phyloP scores from a whole-genome alignment of 2,888 invertebrate genomes.

The Villa cingulata region DNA sequence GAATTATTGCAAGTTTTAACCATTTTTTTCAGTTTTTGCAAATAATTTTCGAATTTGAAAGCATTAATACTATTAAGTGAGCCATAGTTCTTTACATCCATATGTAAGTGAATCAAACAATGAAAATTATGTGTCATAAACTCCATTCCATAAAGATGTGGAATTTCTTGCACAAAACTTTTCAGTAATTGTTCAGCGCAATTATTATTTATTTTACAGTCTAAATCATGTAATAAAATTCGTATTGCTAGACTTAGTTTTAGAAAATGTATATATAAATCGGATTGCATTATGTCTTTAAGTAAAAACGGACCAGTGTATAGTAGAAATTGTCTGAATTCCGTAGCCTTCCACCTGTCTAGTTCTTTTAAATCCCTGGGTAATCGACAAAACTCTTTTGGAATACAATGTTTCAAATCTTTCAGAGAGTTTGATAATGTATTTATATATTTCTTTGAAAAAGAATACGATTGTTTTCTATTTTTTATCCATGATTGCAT shows the following conservation, averaged over 20 bases:
- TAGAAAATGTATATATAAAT: conserved; percentile 14
- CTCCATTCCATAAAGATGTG: conserved; percentile 9
- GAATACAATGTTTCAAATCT: not conserved
- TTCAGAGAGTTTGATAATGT: too few relatives aligned
- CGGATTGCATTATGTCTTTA: not conserved
- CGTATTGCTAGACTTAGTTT: conserved; percentile 10
- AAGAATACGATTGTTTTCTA: not conserved
- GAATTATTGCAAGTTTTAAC: too few relatives aligned
- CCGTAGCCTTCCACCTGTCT: conserved; percentile 6
- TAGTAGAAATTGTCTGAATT: conserved; percentile 9
- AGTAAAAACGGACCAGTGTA: conserved; percentile 1
- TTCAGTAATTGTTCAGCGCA: conserved; percentile 1
- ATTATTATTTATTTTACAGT: not conserved
- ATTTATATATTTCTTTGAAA: not conserved
- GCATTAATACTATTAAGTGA: conserved; percentile 2
- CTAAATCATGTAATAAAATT: conserved; percentile 5
- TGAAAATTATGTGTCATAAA: conserved; percentile 8
- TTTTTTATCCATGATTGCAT: not conserved
- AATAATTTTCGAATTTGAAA: conserved; percentile 7
- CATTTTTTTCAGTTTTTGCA: not conserved
- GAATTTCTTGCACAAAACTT: not conserved
- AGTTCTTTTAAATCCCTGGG: not conserved
- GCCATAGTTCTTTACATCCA: conserved; percentile 3
- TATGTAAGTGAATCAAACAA: conserved; percentile 6
- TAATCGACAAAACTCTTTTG: not conserved